Evolutionary conservation across 2,888 invertebrate genomes (phyloP).

Genomic region (Luperina testacea): DNA sequence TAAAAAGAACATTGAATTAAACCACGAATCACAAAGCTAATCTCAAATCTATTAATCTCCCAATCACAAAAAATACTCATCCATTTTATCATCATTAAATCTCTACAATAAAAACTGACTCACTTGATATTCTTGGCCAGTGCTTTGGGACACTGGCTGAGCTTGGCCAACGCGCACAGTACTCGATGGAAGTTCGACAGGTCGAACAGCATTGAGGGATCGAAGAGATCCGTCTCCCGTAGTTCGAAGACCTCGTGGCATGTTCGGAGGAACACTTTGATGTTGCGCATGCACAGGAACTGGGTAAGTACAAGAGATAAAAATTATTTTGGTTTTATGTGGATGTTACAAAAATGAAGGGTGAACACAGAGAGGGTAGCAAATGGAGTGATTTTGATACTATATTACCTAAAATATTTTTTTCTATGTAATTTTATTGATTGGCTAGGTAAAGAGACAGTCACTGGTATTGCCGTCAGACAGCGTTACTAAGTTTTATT

Average conservation of each 20-base stretch:
- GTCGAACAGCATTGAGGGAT: slow-evolving; percentile 98
- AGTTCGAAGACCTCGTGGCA: slow-evolving; percentile 96
- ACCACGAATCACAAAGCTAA: slow-evolving; percentile 17
- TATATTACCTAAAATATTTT: no score
- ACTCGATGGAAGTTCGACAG: slow-evolving; percentile 98
- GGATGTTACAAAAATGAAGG: no score
- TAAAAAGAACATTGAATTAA: slow-evolving; percentile 24
- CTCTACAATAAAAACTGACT: neutral
- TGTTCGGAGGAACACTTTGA: slow-evolving; percentile 96
- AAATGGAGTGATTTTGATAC: no score
- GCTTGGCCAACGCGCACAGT: slow-evolving; percentile 96
- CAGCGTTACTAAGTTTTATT: no score
- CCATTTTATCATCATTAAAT: slow-evolving; percentile 14
- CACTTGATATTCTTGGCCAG: slow-evolving; percentile 91
- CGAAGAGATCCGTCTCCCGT: slow-evolving; percentile 96
- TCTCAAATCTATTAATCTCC: slow-evolving; percentile 29
- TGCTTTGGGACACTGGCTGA: slow-evolving; percentile 95
- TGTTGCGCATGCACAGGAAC: slow-evolving; percentile 99
- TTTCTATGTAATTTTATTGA: no score
- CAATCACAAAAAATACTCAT: slow-evolving; percentile 33
- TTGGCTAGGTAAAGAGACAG: no score
- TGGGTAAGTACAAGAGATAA: slow-evolving; percentile 82
- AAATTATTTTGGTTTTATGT: no score
- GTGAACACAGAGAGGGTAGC: no score
- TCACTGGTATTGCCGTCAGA: no score